Evolutionary conservation across 2,888 invertebrate genomes (phyloP).

Genomic region (Kryphioiulus occultus): DNA sequence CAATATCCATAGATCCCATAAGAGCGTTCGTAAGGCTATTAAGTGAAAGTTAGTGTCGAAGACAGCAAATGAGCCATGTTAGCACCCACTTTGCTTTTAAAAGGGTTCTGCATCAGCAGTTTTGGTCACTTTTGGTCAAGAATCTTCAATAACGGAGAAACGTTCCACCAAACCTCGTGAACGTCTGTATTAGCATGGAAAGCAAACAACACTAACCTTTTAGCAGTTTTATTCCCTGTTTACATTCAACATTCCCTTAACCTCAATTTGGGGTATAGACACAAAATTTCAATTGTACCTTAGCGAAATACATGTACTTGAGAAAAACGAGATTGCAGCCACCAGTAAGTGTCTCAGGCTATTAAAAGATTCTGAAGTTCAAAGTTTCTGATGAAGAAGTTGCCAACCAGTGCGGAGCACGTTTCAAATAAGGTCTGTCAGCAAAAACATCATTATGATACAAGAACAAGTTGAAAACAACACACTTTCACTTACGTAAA

Average conservation of each 20-base stretch:
- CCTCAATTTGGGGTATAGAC: neutral
- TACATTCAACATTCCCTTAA: neutral
- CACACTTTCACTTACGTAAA: neutral
- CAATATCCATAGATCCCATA: constrained; percentile 1
- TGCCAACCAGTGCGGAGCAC: neutral
- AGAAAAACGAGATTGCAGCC: neutral
- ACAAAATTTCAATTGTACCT: neutral
- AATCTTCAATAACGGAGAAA: neutral
- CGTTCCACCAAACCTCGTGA: neutral
- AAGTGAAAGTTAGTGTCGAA: constrained; percentile 1
- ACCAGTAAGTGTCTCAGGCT: neutral
- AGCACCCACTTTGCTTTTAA: constrained; percentile 33
- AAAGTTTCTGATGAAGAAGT: neutral
- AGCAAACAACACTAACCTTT: neutral
- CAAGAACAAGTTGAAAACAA: neutral
- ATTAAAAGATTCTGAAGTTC: neutral
- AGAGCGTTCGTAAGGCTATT: neutral
- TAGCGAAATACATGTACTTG: neutral
- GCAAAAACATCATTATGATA: neutral
- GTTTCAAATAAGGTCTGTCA: neutral
- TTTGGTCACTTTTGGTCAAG: constrained; percentile 20
- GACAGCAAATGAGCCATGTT: neutral
- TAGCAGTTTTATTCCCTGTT: constrained; percentile 4
- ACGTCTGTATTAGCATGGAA: neutral
- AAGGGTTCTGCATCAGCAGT: constrained; percentile 12